Base-by-base conservation (phyloP, 1,140 invertebrate genomes). In the Solenopsis invicta region DNA sequence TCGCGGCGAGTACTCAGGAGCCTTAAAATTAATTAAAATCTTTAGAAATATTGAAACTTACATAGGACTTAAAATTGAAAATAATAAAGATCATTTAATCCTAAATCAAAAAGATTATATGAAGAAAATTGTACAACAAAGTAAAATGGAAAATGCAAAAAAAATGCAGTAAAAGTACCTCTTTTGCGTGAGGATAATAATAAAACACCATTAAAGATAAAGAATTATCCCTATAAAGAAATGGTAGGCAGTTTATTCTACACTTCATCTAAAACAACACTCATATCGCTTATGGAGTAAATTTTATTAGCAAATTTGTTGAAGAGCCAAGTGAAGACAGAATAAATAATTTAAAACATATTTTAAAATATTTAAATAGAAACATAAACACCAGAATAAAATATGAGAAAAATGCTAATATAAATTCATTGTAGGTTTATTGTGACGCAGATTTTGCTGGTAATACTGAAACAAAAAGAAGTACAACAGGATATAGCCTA, bases 221-320 rank as follows among this genome's bases (percentile, higher is more conserved):
- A 64, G 16, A 24, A 6, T 8, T 78, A 59, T 18, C 75, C 45
- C 2, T 78, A 78, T 18, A 62, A 61, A n/a, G 41, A 78, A 64
- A 4, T 34, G 4, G 41, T 45, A 9, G 75, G 75, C 0, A 34
- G 59, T 34, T 9, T 78, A 16, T 61, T 59, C 2, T 76, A 76
- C n/a, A 1, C 48, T 9, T 21, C 75, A 18, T 16, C 9, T 18
- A 66, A 64, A 78, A 64, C 61, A 4, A 54, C 54, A 9, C 54
- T 45, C 59, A 77, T 21, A 29, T 77, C 1, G 9, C 59, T 1
- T 62, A n/a, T 29, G n/a, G 13, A 3, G 75, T 77, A 0, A 50
- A 29, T 9, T 64, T 48, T 2, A 8, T 18, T 6, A 76, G 56
- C 6, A 61, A 56, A 48, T 61, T 29, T 48, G 34, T 77, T 18